Percentiles rank a stretch among this genome's conserved stretches.
Evolutionary conservation across 2,113 vertebrate species (phyloP).

Genomic region (Oreocharis arfaki): DNA sequence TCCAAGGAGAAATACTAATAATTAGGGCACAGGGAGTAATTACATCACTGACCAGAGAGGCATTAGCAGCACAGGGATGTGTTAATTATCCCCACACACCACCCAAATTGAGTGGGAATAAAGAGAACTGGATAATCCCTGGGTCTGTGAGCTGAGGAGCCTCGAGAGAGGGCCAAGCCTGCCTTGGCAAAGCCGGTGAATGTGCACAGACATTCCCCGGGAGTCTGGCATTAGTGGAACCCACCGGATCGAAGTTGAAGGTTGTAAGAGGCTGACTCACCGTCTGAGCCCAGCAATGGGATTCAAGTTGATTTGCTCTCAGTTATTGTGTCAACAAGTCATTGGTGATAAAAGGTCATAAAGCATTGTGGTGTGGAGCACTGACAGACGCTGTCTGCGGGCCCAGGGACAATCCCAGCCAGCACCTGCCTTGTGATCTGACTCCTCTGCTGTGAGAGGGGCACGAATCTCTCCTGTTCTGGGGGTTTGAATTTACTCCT

Average conservation of each 20-base stretch:
- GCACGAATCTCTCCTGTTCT: neutral
- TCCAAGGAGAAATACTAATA: neutral
- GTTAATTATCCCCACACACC: neutral
- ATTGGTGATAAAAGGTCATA: conserved; percentile 44
- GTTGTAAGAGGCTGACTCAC: conserved; percentile 28
- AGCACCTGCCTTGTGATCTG: neutral
- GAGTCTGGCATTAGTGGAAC: neutral
- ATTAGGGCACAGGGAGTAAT: neutral
- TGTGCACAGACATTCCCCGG: rapidly evolving
- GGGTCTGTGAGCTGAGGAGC: neutral
- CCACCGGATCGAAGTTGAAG: neutral
- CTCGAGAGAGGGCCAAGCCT: neutral
- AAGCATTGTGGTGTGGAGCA: conserved; percentile 14
- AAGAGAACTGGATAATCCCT: neutral
- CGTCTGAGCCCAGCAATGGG: conserved; percentile 17
- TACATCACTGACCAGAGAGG: neutral
- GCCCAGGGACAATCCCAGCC: neutral
- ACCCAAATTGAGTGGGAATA: neutral
- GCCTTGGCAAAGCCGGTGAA: neutral
- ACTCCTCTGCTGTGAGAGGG: neutral
- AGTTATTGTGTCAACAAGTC: conserved; percentile 53
- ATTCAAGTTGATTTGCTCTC: conserved; percentile 44
- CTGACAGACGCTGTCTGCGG: neutral
- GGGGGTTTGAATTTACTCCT: neutral
- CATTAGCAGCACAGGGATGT: neutral